Base-by-base conservation (phyloP, 1,140 invertebrate species). In the Vanessa atalanta region DNA sequence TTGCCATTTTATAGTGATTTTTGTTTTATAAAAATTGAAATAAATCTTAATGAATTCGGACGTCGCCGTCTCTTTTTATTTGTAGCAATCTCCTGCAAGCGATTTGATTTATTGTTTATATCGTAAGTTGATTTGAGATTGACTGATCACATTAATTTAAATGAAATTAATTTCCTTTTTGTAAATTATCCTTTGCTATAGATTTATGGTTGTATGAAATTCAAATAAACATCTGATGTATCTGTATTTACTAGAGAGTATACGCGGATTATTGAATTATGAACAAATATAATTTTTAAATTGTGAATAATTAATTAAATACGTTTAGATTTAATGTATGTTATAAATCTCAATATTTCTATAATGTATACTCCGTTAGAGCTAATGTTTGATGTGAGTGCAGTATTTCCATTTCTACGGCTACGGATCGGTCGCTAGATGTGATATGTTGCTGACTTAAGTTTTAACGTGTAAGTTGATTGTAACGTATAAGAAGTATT, bases 381-480 rank as follows among this genome's bases (percentile, higher is more conserved):
- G 74, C 57, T 72, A 65, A 76, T 66, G 51, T 63, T 70, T 65
- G 15, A 51, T 61, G 61, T 61, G 65, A 76, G 65, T 77, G 78
- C 83, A 80, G 81, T 86, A 73, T 80, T 83, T 85, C 76, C 73
- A 87, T 82, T 84, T 79, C 75, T 79, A 78, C 82, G 87, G 85
- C 37, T 90, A 85, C 86, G 83, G 79, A 80, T 83, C 73, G 83
- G 77, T 87, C 77, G 79, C 79, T 85, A 83, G 84, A 89, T 92
- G 90, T 92, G 89, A 92, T 91, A 91, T 81, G 85, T 87, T 86
- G 81, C 83, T 88, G 78, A 84, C 77, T 83, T 88, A 90, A 31
- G 26, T 31, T 31, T 1, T 31, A 31, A 31, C 26, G 80, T 71
- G 47, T 90, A 90, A 90, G 88, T 86, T 76, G 77, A 87, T 79